Evolutionary conservation across 2,797 vertebrate species (phyloP), one percentile per base, ranked within the genome.

Genomic region (Lithobates sylvaticus): DNA sequence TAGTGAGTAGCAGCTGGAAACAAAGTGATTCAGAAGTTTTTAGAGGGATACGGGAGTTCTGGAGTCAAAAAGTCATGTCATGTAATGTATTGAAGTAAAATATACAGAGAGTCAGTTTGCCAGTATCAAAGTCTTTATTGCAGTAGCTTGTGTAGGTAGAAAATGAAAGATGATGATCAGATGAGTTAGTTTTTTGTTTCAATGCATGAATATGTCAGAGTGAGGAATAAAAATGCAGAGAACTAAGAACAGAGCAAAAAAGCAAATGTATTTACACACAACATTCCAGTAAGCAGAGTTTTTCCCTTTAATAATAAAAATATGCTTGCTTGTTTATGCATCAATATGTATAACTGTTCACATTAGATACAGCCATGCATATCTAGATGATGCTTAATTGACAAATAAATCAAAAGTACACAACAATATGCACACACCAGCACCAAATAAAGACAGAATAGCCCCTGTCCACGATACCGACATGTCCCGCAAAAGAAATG

Each of bases 1-100:
- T 71, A 58, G 68, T 81, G 78, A 81, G 78, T n/a, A 81, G 78
- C 26, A 71, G 47, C 78, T 58, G 68, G 58, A 81, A 81, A 81
- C 78, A 72, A 81, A 81, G 78, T 61, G 68, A 81, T 81, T 50
- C 58, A 81, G 68, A 39, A 81, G 29, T 23, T 58, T 72, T 71
- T 29, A 29, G 78, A 61, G 68, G 78, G 47, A 61, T 70, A 27
- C 36, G 32, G 78, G 78, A 50, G 78, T 81, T 71, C 78, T 72
- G 58, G 68, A 81, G 78, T 81, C 78, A 81, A 81, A 81, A 81
- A 81, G 78, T 50, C 78, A 72, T 81, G 70, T 50, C 78, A 81
- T 81, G 68, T 81, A 81, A 54, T 71, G 47, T 32, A 81, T 81
- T 81, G 78, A 81, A 81, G 78, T 81, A 81, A 81, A 71, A 81